phyloP scores from a whole-genome alignment of 2,888 invertebrate genomes.

The Sarcophaga rosellei region DNA sequence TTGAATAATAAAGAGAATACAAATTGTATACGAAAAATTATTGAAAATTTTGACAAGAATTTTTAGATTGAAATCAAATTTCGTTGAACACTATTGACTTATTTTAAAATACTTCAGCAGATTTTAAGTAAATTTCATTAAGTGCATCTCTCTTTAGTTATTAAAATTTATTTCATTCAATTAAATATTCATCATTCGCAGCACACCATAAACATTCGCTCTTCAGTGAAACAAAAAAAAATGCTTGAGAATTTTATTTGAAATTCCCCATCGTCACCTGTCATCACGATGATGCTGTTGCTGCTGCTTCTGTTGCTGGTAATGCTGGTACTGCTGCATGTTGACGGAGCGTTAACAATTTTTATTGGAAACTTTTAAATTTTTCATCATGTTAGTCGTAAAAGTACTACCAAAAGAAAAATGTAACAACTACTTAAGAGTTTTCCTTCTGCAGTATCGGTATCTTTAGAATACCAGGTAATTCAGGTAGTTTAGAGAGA shows the following conservation, averaged over 20 bases:
- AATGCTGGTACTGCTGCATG: background rate
- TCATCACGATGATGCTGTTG: constrained; percentile 47
- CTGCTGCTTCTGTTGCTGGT: background rate
- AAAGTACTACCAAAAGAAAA: constrained; percentile 35
- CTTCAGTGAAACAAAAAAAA: constrained; percentile 12
- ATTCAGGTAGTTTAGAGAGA: constrained; percentile 66
- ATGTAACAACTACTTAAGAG: constrained; percentile 55
- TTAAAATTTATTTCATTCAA: constrained; percentile 56
- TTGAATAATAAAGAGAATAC: too few relatives aligned
- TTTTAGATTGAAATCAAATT: background rate
- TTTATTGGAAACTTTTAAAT: constrained; percentile 63
- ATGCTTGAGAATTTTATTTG: constrained; percentile 64
- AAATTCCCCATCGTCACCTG: constrained; percentile 66
- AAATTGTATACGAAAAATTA: too few relatives aligned
- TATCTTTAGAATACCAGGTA: constrained; percentile 60
- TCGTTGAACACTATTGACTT: background rate
- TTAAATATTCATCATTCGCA: constrained; percentile 59
- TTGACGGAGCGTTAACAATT: background rate
- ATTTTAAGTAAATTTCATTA: constrained; percentile 13
- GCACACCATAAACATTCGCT: constrained; percentile 39
- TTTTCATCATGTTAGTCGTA: constrained; percentile 58
- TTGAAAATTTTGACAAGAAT: background rate
- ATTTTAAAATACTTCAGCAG: background rate
- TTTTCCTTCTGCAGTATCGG: background rate
- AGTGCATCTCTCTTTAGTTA: constrained; percentile 1